These are phyloP conservation scores for Haliclona indistincta DNA, from an alignment of 37 sponge, comb jelly and placozoan species.

Conservation along the genomic window DNA sequence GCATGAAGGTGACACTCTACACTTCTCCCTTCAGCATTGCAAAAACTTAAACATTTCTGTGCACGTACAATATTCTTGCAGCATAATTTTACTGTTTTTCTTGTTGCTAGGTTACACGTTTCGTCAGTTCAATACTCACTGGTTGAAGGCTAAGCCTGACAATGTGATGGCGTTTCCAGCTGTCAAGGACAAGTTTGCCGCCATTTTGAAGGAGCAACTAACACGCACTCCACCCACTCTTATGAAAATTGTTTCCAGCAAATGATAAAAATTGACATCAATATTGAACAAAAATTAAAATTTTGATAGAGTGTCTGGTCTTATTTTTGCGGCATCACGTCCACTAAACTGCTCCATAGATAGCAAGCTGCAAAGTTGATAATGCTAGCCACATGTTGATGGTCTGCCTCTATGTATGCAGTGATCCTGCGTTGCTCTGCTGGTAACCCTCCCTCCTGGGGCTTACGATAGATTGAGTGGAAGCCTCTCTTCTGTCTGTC, in stretches of 20 bases:
- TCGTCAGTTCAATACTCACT: constrained; percentile 61
- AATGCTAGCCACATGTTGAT: constrained; percentile 55
- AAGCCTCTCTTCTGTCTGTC: constrained; percentile 21
- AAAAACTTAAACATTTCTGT: too few relatives aligned
- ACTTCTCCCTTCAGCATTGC: too few relatives aligned
- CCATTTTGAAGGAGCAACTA: background rate
- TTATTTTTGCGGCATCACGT: constrained; percentile 2
- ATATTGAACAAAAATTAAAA: background rate
- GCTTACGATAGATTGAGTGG: constrained; percentile 66
- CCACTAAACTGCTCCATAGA: constrained; percentile 72
- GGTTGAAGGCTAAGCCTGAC: constrained; percentile 71
- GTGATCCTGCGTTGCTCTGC: constrained; percentile 38
- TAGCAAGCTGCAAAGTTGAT: constrained; percentile 72
- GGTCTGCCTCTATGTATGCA: constrained; percentile 62
- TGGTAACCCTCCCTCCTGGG: constrained; percentile 50
- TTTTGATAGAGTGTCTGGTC: background rate
- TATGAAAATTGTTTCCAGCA: too few relatives aligned
- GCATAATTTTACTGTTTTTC: too few relatives aligned
- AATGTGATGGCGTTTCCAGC: constrained; percentile 79
- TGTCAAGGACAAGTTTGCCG: constrained; percentile 46
- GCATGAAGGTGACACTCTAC: too few relatives aligned
- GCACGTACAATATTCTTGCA: too few relatives aligned
- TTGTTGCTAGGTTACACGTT: background rate
- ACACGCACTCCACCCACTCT: background rate
- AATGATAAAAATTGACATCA: background rate